Base-by-base conservation (phyloP, 2,113 vertebrate species). In the Casuarius casuarius region DNA sequence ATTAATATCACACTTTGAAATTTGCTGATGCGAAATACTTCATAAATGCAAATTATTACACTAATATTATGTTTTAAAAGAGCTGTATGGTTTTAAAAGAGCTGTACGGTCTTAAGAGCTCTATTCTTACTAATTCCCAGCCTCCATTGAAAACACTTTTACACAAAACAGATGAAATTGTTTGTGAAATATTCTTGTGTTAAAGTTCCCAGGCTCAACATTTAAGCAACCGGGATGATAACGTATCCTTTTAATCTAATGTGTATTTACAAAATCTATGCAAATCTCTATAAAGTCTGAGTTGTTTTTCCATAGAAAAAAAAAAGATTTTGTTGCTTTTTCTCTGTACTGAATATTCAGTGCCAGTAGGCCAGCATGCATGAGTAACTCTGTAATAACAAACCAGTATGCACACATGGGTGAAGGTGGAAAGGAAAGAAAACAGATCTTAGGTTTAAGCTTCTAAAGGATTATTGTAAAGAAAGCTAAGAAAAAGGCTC, bases 161-260 rank as follows among this genome's bases (percentile, higher is more conserved):
- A 75, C 61, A 72, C 70, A 75, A 84, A 87, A 78, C 2, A 81
- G 56, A 87, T 54, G 1, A 61, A 92, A 75, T 48, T 56, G n/a
- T 89, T 89, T 58, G 22, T 16, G 3, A 78, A 68, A 33, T 72
- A 58, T 68, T 81, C 40, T 67, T 72, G 42, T 91, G 81, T 66
- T 92, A 54, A 94, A 85, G 51, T 91, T 89, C 80, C 89, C 40
- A n/a, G 68, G 73, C 46, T 90, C 80, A 82, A 91, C 81, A 84
- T 76, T 66, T 73, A 92, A 87, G 81, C 58, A 78, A 82, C 11
- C 26, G 35, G 42, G 56, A 82, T 67, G 56, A 75, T 42, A 76
- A 75, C 33, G 81, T 26, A 85, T 72, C 66, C 77, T 84, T 58
- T 52, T 89, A 84, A 92, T 82, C 70, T 92, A 71, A 61, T 4